Conservation (phyloP, 2,113 vertebrate genomes). For the Camarhynchus parvulus region DNA sequence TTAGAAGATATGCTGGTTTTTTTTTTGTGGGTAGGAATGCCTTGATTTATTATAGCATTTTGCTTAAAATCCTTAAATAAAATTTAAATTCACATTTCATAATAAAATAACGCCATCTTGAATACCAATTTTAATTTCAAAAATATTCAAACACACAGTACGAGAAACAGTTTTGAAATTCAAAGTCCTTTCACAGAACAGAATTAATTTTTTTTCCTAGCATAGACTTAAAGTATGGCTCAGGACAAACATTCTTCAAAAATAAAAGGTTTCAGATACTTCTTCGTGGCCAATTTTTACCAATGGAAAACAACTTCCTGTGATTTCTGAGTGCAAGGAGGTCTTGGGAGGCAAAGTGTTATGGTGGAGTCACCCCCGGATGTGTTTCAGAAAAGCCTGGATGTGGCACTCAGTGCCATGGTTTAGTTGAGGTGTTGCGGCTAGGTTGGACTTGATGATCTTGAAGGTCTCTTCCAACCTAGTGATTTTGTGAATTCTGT, state of each 20-base stretch:
- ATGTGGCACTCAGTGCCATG: not conserved
- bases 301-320: not conserved
- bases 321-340: not conserved
- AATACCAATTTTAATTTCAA: not conserved
- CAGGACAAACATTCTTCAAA: not conserved
- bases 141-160: fast-evolving
- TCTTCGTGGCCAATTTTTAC: not conserved
- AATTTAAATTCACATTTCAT: not conserved
- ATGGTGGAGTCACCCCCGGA: not conserved
- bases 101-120: not conserved
- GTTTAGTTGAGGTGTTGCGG: not conserved
- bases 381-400: not conserved
- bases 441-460: not conserved
- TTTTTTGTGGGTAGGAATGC: not conserved
- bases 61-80: not conserved
- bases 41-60: not conserved
- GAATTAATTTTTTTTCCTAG: not conserved
- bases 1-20: not conserved
- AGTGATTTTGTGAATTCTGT: not conserved
- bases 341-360: fast-evolving
- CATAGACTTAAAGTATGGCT: fast-evolving
- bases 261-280: not conserved
- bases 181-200: not conserved
- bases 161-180: not conserved
- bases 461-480: not conserved